Conservation (phyloP, 2,888 invertebrate genomes). For the Parascotia fuliginaria region DNA sequence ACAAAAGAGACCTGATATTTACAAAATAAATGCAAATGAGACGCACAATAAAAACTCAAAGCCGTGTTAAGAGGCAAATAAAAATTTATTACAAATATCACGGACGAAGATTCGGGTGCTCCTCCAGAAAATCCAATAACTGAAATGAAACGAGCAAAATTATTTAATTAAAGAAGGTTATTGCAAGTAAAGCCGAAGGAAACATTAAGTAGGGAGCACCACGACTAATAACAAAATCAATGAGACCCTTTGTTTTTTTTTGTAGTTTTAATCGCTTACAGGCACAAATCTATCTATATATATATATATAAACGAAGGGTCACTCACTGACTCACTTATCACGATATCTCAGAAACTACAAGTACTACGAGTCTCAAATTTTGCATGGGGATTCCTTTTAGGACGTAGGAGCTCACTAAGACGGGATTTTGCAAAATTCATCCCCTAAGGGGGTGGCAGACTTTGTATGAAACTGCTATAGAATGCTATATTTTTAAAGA, state of each 20-base stretch:
- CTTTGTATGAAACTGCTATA: too few species aligned
- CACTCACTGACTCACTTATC: too few species aligned
- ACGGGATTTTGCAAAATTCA: too few species aligned
- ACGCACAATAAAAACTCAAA: constrained; percentile 60
- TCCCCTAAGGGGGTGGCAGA: too few species aligned
- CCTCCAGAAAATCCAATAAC: constrained; percentile 71
- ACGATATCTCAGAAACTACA: too few species aligned
- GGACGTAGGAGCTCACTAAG: too few species aligned
- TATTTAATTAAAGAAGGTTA: constrained; percentile 68
- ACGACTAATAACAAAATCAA: constrained; percentile 41
- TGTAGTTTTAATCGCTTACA: not conserved
- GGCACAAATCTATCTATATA: too few species aligned
- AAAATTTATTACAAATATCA: constrained; percentile 77
- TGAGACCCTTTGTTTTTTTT: constrained; percentile 8
- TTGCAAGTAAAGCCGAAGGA: constrained; percentile 54
- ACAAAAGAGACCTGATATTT: constrained; percentile 28
- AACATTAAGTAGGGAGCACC: constrained; percentile 39
- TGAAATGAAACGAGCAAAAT: constrained; percentile 70
- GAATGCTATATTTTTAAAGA: too few species aligned
- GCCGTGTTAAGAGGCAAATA: constrained; percentile 60
- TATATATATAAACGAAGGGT: too few species aligned
- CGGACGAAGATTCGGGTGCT: constrained; percentile 51
- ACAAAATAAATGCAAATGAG: constrained; percentile 50
- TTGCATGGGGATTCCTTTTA: too few species aligned
- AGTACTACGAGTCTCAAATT: too few species aligned